Evolutionary conservation across 2,888 invertebrate genomes (phyloP).

Genomic region (Heteromyza rotundicornis): DNA sequence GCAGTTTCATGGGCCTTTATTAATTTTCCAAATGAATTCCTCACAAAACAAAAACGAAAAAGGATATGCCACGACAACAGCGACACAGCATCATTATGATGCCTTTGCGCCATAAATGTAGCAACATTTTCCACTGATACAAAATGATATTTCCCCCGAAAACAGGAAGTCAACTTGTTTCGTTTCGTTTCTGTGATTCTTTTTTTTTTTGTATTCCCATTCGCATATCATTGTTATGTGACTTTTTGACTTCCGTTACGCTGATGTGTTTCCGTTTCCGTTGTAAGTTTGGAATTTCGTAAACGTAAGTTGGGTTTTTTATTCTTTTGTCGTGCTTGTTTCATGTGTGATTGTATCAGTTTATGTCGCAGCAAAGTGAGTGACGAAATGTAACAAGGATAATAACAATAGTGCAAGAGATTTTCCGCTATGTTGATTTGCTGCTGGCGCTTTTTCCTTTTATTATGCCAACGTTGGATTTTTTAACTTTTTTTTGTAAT

Average conservation of each 20-base stretch:
- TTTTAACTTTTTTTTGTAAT: neutral
- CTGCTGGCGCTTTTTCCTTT: slow-evolving; percentile 31
- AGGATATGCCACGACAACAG: slow-evolving; percentile 18
- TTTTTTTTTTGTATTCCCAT: slow-evolving; percentile 28
- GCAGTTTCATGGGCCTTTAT: slow-evolving; percentile 32
- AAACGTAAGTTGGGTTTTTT: slow-evolving; percentile 6
- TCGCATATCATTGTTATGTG: slow-evolving; percentile 54
- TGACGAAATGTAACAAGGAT: slow-evolving; percentile 48
- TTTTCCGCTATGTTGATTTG: slow-evolving; percentile 58
- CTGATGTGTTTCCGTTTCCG: slow-evolving; percentile 61
- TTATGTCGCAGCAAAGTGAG: slow-evolving; percentile 39
- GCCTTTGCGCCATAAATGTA: slow-evolving; percentile 54
- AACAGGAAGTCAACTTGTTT: neutral
- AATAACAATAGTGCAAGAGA: slow-evolving; percentile 47
- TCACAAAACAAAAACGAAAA: slow-evolving; percentile 16
- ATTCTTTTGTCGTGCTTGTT: slow-evolving; percentile 12
- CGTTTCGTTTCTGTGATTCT: too few relatives aligned
- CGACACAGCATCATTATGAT: slow-evolving; percentile 48
- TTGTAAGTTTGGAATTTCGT: slow-evolving; percentile 11
- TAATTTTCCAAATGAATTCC: slow-evolving; percentile 56
- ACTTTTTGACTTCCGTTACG: slow-evolving; percentile 59
- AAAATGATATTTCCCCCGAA: slow-evolving; percentile 27
- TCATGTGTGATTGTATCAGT: slow-evolving; percentile 31
- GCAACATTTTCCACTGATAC: slow-evolving; percentile 42
- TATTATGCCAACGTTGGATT: neutral